Conservation (phyloP, 1,140 invertebrate species). For the Caenorhabditis remanei region DNA sequence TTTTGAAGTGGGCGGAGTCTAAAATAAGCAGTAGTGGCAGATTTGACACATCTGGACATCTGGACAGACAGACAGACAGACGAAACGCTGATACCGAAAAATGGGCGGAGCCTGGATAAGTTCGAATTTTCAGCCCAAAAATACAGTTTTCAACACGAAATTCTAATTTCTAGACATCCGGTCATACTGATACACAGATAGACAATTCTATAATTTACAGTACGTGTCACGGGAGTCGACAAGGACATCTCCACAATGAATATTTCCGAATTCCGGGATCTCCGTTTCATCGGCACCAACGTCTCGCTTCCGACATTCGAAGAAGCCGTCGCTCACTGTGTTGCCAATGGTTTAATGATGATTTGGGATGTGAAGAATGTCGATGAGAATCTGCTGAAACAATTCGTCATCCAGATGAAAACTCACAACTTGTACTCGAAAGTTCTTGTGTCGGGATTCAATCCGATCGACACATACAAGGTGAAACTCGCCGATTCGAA, state of each 20-base stretch:
- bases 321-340: slow-evolving; percentile 20
- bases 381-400: slow-evolving; percentile 40
- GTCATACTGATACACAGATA: background rate
- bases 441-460: slow-evolving; percentile 9
- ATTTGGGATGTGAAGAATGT: slow-evolving; percentile 50
- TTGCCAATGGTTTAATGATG: background rate
- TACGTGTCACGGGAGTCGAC: slow-evolving; percentile 10
- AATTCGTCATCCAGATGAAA: slow-evolving; percentile 20
- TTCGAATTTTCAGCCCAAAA: too few relatives aligned
- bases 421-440: slow-evolving; percentile 35
- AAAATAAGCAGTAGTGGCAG: too few relatives aligned
- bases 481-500: slow-evolving; percentile 20
- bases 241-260: slow-evolving; percentile 43
- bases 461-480: slow-evolving; percentile 19
- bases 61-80: too few relatives aligned
- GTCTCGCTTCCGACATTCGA: slow-evolving; percentile 26
- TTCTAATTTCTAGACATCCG: background rate
- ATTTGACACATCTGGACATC: too few relatives aligned
- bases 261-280: background rate
- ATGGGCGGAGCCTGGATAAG: too few relatives aligned
- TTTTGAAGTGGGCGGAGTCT: too few relatives aligned
- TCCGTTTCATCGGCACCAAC: slow-evolving; percentile 23
- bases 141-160: too few relatives aligned
- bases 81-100: too few relatives aligned
- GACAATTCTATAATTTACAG: background rate